Base-by-base conservation (phyloP, 2,888 invertebrate genomes). In the Ditylenchus weischeri region DNA sequence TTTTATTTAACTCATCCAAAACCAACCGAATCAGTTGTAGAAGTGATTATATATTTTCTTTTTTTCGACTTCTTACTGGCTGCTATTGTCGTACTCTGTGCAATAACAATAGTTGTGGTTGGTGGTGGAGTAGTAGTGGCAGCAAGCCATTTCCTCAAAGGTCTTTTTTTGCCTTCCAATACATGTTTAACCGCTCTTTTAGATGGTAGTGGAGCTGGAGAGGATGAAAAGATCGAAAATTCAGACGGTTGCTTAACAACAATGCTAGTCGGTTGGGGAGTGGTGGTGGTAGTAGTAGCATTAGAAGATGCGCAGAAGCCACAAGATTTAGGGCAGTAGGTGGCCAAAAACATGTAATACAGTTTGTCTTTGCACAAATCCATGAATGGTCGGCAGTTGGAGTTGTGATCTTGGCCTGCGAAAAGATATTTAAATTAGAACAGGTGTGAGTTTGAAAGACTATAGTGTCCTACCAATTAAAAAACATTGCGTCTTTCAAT, bases 341-440 rank as follows among this genome's bases (percentile, higher is more conserved):
- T 23, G 21, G 54, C n/a, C 54, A 54, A 23, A 18, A 54, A 54
- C 29, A 54, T 29, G 29, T 54, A 11, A n/a, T 54, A 54, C 54
- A 54, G 54, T 7, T 21, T 21, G 21, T 54, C 54, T 23, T 29
- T 21, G 54, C 54, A 54, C 21, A 54, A 29, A 15, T 54, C 29
- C 29, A 23, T 54, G n/a, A 54, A 54, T 23, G 29, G 23, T 23
- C 29, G 54, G 54, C 54, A 54, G 54, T 54, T 54, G 13, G 21
- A 7, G 54, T 21, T 29, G 21, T 29, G 21, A 29, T 54, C 54
- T 54, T 54, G 10, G 54, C 54, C 54, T 54, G 54, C 21, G n/a
- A 54, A 13, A 15, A 43, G 8, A 15, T 43, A 29, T 29, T 29
- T 29, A 29, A 29, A 29, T 29, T 29, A 29, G 29, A 29, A 29